Evolutionary conservation across 2,113 vertebrate genomes (phyloP), one percentile per base, ranked within the genome.

Genomic region (Pseudolaguvia tuberculata): DNA sequence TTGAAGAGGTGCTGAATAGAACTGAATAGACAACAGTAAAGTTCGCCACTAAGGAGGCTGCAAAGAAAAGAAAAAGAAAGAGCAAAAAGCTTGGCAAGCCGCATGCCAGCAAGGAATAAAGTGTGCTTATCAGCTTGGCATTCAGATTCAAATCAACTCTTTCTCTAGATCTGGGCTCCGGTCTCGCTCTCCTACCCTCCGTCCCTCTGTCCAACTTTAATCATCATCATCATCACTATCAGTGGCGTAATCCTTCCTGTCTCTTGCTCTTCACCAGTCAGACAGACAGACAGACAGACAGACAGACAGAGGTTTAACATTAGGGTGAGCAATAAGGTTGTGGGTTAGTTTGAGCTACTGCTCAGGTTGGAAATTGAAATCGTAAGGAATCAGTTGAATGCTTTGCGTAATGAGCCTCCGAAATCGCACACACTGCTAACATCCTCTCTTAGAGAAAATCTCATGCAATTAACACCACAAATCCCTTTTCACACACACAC

Each of bases 271-370:
- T 52, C 55, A 53, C 27, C 51, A 68, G 23, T 9, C 5, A 68
- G 23, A 48, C 50, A 56, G 73, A 48, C 14, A 58, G 39, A 39
- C 20, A 20, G 29, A 10, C n/a, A 27, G 21, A 52, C 17, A 27
- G 65, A 59, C 2, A 69, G 29, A 9, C 39, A 59, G 42, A 62
- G 25, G 47, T 25, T 50, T 69, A 35, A 12, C 61, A 57, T 62
- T 59, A 29, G 18, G n/a, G 21, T 12, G 57, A 47, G 23, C 50
- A 59, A 72, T 48, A 29, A 48, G 85, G 86, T 83, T 86, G 78
- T 82, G 76, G 82, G 86, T 88, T 86, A 88, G 83, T 84, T 84
- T 85, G 86, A 84, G 84, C 87, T 82, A 79, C 81, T 86, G 81
- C 78, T 82, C 86, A 81, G 77, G 78, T 29, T 68, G 75, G 72